Evolutionary conservation across 2,113 vertebrate genomes (phyloP), one percentile per base, ranked within the genome.

Genomic region (Phyllostomus discolor): DNA sequence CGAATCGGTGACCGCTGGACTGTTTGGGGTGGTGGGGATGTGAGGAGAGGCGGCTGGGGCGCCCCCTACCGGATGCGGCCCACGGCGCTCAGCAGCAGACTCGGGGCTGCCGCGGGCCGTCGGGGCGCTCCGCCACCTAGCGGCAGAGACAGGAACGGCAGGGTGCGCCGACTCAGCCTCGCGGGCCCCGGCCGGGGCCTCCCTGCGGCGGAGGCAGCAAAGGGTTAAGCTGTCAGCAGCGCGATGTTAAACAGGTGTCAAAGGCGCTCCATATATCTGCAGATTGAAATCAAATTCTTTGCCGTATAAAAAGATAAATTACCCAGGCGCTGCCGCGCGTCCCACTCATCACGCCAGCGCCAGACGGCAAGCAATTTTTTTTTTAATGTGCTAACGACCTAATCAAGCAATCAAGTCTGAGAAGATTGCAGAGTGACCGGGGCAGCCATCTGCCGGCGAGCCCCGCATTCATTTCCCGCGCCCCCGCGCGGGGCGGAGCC

Each of bases 371-470:
- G 99, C 99, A 98, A 99, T 99, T 99, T 99, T 99, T 99, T 98
- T 98, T 98, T 98, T 98, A 98, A 98, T 99, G 99, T 99, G 98
- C 99, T 99, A 99, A 99, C 99, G 99, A 99, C 99, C 99, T 99
- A 99, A 99, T 99, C 99, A 99, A 99, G 99, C 99, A 99, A 99
- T 99, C 99, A 99, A 99, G 99, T 99, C 98, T 98, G 99, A 99
- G 99, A 98, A 99, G 99, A 99, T 99, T 99, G 99, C 99, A 38
- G 98, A 98, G 99, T 99, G 99, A 99, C 99, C 99, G 98, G 98
- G 98, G 99, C 99, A 99, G 99, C 99, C 99, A 99, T 99, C 99
- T 99, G 99, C 99, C 98, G 98, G 98, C 94, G 97, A 97, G 99
- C 99, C 98, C 99, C 99, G 99, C 99, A 98, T 99, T 99, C 99